These are phyloP conservation scores for Siniperca knerii DNA, from an alignment of 2,113 vertebrate genomes.

Conservation along the genomic window DNA sequence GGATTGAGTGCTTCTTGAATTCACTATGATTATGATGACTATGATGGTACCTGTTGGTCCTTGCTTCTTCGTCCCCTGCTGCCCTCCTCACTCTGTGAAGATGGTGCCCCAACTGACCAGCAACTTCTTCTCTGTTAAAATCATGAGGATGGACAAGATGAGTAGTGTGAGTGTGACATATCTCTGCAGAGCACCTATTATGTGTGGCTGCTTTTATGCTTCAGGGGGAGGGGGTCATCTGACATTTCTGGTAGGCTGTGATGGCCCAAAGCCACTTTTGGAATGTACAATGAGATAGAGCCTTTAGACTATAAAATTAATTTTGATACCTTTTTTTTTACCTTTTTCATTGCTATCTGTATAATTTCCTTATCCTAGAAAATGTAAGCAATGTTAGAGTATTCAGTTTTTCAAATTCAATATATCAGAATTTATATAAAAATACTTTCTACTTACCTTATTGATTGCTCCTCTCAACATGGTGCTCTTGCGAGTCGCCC, in stretches of 20 bases:
- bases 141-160: slow-evolving; percentile 18
- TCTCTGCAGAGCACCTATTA: not conserved
- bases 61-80: slow-evolving; percentile 86
- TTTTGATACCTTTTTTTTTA: not conserved
- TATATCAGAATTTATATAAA: not conserved
- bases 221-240: not conserved
- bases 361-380: not conserved
- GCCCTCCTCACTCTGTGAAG: slow-evolving; percentile 84
- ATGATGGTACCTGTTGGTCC: slow-evolving; percentile 79
- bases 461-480: slow-evolving; percentile 79
- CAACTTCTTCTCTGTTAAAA: slow-evolving; percentile 86
- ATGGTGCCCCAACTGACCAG: slow-evolving; percentile 82
- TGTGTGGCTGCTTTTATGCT: not conserved
- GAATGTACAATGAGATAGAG: not conserved
- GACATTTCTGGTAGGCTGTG: not conserved
- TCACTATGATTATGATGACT: not conserved
- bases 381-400: not conserved
- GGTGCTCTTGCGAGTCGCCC: slow-evolving; percentile 89
- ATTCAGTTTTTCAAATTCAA: not conserved
- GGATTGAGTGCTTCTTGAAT: not conserved
- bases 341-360: not conserved
- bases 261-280: not conserved
- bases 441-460: slow-evolving; percentile 69
- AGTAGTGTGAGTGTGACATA: not conserved
- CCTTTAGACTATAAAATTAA: not conserved